phyloP scores from a whole-genome alignment of 2,797 vertebrate genomes.

The Crenichthys baileyi region DNA sequence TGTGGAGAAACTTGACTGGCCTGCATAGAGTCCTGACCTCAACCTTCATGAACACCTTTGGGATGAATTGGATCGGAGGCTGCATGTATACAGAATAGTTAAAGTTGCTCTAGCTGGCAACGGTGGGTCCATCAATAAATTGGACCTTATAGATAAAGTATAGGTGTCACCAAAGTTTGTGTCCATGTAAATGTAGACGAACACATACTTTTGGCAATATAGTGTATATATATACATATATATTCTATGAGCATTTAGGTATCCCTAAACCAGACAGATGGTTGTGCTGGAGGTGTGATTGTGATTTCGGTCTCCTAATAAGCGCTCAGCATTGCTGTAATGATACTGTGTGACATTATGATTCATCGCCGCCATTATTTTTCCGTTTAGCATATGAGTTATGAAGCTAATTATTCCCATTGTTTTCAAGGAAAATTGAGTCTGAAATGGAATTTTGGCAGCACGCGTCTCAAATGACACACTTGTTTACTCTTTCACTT shows the following conservation, averaged over 20 bases:
- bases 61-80: no score
- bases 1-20: no score
- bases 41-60: no score
- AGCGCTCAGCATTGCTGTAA: constrained; percentile 35
- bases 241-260: constrained; percentile 7
- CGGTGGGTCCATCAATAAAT: no score
- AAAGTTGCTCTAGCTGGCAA: no score
- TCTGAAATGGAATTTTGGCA: constrained; percentile 54
- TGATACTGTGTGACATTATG: constrained; percentile 42
- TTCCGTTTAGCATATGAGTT: constrained; percentile 36
- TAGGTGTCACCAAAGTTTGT: no score
- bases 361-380: constrained; percentile 47
- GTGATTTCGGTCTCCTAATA: constrained; percentile 28
- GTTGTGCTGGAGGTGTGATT: constrained; percentile 25
- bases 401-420: constrained; percentile 62
- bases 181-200: no score
- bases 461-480: constrained; percentile 36
- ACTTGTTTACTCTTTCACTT: constrained; percentile 53
- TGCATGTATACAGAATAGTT: no score
- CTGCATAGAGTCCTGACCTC: no score
- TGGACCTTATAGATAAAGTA: no score
- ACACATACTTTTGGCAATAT: no score
- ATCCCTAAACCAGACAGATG: constrained; percentile 23
- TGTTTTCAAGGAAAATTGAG: constrained; percentile 56
- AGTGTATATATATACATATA: neutral